These are phyloP conservation scores for Eilema caniola DNA, from an alignment of 2,888 invertebrate species.

Conservation along the genomic window DNA sequence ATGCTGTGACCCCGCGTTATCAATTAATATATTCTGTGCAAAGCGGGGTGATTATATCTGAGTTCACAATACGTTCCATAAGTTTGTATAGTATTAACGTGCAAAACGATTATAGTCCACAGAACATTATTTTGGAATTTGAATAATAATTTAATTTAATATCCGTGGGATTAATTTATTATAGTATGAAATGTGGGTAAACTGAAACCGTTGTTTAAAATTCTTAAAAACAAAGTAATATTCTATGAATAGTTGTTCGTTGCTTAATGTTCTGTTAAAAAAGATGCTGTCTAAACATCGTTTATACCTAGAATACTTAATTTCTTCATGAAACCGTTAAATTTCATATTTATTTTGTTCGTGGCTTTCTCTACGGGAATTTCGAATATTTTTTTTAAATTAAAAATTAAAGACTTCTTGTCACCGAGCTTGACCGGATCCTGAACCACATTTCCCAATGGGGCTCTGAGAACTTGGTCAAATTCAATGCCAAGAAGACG, in stretches of 20 bases:
- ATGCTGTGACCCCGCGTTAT: constrained; percentile 68
- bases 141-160: too few species aligned
- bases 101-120: background rate
- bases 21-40: constrained; percentile 76
- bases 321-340: background rate
- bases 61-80: constrained; percentile 15
- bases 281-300: background rate
- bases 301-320: background rate
- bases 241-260: background rate
- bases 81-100: background rate
- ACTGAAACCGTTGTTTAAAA: background rate
- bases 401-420: too few species aligned
- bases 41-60: constrained; percentile 55
- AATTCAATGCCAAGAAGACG: too few species aligned
- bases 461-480: too few species aligned
- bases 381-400: background rate
- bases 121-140: background rate
- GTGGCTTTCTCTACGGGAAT: background rate
- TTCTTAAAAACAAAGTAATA: background rate
- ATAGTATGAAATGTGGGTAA: background rate
- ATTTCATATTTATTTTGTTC: background rate
- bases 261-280: background rate
- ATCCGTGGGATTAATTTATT: background rate
- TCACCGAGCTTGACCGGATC: too few species aligned
- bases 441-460: too few species aligned